phyloP scores from a whole-genome alignment of 2,113 vertebrate genomes.

The Erythrocebus patas region DNA sequence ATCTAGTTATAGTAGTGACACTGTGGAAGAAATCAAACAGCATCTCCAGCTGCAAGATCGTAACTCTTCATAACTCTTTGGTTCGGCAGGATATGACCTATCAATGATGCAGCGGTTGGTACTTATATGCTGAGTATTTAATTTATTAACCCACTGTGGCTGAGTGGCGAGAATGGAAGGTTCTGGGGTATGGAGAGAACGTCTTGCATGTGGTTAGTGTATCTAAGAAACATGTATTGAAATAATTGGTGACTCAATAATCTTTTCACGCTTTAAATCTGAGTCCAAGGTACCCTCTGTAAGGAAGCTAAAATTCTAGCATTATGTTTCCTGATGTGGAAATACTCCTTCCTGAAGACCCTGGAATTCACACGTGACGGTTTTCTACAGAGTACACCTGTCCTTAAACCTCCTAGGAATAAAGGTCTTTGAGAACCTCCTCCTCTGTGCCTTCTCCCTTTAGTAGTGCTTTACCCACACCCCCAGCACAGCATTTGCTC shows the following conservation, averaged over 20 bases:
- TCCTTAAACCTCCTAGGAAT: background rate
- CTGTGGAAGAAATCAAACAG: background rate
- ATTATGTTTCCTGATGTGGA: too few relatives aligned
- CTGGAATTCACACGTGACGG: background rate
- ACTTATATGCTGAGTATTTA: background rate
- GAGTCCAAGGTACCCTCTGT: background rate
- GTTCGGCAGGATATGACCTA: background rate
- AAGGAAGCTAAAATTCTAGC: background rate
- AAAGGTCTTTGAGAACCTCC: background rate
- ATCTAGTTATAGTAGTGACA: background rate
- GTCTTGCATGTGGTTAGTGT: background rate
- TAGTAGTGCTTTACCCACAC: too few relatives aligned
- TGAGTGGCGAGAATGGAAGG: background rate
- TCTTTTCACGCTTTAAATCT: background rate
- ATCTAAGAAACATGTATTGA: background rate
- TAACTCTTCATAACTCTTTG: background rate
- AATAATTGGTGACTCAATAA: background rate
- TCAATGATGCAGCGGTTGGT: background rate
- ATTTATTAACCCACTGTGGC: background rate
- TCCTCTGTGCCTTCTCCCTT: background rate
- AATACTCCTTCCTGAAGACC: background rate
- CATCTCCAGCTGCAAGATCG: background rate
- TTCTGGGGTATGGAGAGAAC: background rate
- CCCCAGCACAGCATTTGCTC: background rate
- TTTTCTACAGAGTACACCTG: background rate